Base-by-base conservation (phyloP, 2,113 vertebrate genomes). In the Romanogobio albipinnatus region DNA sequence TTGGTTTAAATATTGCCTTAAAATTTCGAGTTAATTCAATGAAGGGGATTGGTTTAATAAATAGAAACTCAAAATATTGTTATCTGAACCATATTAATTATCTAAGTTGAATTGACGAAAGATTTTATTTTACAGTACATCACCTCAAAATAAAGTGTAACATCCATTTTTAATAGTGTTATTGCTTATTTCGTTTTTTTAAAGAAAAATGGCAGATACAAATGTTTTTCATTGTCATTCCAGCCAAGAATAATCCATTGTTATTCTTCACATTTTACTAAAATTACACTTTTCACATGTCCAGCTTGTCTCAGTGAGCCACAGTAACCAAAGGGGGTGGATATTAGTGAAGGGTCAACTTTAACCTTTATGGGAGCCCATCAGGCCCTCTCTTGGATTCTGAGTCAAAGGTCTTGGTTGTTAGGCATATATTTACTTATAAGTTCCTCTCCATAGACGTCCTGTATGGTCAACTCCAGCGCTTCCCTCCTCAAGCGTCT, bases 391-490 rank as follows among this genome's bases (percentile, higher is more conserved):
- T 13, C 29, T 77, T 58, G n/a, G 77, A 64, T 47, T 79, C 58
- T 4, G n/a, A 79, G 58, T 45, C 79, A 81, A 81, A 81, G 61
- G 62, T 24, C 26, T 68, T 51, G 61, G 26, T 53, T 68, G 61
- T 68, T 81, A 80, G 13, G n/a, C 43, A 47, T 80, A 64, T 19
- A 81, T 81, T 81, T 68, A 33, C 79, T n/a, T 15, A 66, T 15
- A 80, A 19, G 14, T 49, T 64, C 43, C 43, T 29, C 77, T 80
- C 77, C 59, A n/a, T 64, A 29, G 77, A 45, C 29, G 3, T 81
- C 49, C 17, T 68, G 4, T 62, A n/a, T 1, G 24, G 51, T 74
- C 43, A 33, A 39, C 22, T 61, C 64, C 24, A 43, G 17, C 11
- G 15, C 56, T 47, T 68, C 39, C 73, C 26, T 73, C 49, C 76